These are phyloP conservation scores for Leptodactylus fallax DNA, from an alignment of 2,797 vertebrate species.

Conservation along the genomic window DNA sequence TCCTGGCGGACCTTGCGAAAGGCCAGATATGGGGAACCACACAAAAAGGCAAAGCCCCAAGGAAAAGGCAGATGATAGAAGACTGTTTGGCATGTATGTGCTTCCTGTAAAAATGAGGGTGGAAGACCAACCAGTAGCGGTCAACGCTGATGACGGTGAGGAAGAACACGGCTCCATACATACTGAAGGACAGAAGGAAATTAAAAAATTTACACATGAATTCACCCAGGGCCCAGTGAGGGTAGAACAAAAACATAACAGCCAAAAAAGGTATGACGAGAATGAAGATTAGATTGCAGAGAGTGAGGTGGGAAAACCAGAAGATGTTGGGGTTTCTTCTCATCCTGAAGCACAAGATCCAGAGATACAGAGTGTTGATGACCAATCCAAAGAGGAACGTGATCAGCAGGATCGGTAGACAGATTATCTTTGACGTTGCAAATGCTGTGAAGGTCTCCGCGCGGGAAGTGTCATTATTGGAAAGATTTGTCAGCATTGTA, in stretches of 20 bases:
- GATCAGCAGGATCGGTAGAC: conserved; percentile 21
- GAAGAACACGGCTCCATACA: conserved; percentile 66
- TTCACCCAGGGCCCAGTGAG: conserved; percentile 66
- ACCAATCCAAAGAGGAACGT: conserved; percentile 60
- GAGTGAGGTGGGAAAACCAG: conserved; percentile 68
- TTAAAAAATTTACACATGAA: conserved; percentile 65
- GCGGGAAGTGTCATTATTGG: background rate
- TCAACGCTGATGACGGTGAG: conserved; percentile 67
- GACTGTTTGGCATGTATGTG: conserved; percentile 58
- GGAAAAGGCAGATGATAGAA: conserved; percentile 46
- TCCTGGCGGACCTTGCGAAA: conserved; percentile 59
- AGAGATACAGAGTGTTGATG: conserved; percentile 66
- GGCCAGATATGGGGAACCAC: conserved; percentile 65
- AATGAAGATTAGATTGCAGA: conserved; percentile 66
- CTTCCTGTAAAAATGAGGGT: conserved; percentile 64
- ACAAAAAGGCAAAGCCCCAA: conserved; percentile 56
- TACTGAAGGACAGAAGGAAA: conserved; percentile 44
- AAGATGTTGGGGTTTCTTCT: conserved; percentile 66
- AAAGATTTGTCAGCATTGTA: background rate
- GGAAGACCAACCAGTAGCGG: conserved; percentile 65
- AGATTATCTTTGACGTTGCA: background rate
- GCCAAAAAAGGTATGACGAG: conserved; percentile 63
- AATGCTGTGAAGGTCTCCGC: background rate
- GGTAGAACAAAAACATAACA: conserved; percentile 46
- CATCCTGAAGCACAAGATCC: conserved; percentile 69